Evolutionary conservation across 2,888 invertebrate species (phyloP).

Genomic region (Acleris sparsana): DNA sequence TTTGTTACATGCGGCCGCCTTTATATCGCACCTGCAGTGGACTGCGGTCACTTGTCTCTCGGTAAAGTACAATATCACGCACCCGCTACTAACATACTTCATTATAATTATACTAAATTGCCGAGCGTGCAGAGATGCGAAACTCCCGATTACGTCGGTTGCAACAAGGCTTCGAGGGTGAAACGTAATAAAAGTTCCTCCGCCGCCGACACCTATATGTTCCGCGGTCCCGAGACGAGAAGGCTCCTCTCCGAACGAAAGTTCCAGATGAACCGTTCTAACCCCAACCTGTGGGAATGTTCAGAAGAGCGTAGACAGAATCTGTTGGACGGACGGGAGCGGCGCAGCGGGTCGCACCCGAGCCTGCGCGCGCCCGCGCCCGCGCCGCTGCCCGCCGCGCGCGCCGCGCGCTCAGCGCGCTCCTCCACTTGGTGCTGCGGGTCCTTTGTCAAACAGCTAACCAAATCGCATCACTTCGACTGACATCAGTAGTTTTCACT

Average conservation of each 20-base stretch:
- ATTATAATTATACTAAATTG: slow-evolving; percentile 73
- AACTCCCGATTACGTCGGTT: slow-evolving; percentile 65
- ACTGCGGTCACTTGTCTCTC: slow-evolving; percentile 85
- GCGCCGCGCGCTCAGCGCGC: slow-evolving; percentile 75
- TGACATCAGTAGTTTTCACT: slow-evolving; percentile 68
- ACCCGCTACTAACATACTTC: slow-evolving; percentile 80
- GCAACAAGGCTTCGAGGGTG: slow-evolving; percentile 67
- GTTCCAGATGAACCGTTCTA: slow-evolving; percentile 75
- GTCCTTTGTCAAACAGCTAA: slow-evolving; percentile 90
- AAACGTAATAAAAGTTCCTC: slow-evolving; percentile 80
- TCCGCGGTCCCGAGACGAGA: slow-evolving; percentile 67
- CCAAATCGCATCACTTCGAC: slow-evolving; percentile 89
- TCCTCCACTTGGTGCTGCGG: slow-evolving; percentile 91
- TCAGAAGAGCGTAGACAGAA: slow-evolving; percentile 61
- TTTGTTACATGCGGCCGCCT: slow-evolving; percentile 85
- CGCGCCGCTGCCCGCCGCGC: slow-evolving; percentile 47
- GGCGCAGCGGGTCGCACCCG: slow-evolving; percentile 74
- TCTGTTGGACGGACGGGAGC: slow-evolving; percentile 54
- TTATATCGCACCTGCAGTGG: slow-evolving; percentile 85
- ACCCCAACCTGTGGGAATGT: slow-evolving; percentile 75
- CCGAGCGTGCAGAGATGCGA: slow-evolving; percentile 65
- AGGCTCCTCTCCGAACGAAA: slow-evolving; percentile 69
- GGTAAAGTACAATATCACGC: slow-evolving; percentile 89
- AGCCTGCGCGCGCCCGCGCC: slow-evolving; percentile 54
- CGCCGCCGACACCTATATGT: slow-evolving; percentile 71